phyloP scores from a whole-genome alignment of 1,140 invertebrate genomes.

The Drosophila equinoxialis region DNA sequence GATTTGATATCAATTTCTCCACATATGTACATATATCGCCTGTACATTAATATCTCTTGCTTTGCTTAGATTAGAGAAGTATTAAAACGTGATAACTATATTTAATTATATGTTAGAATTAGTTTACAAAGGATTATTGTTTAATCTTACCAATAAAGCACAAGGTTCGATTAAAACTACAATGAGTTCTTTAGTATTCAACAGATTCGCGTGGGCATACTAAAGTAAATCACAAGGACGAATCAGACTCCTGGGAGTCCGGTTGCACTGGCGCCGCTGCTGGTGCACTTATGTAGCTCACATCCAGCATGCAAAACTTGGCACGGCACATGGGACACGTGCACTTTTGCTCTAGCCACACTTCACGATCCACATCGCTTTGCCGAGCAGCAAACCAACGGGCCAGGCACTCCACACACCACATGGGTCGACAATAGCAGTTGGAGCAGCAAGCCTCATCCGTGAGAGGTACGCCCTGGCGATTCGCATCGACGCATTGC shows the following conservation, averaged over 20 bases:
- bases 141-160: constrained; percentile 70
- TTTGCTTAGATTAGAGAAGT: constrained; percentile 69
- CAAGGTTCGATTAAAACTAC: constrained; percentile 42
- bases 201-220: constrained; percentile 11
- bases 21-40: constrained; percentile 44
- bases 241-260: constrained; percentile 13
- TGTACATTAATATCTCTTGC: constrained; percentile 57
- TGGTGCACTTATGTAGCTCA: constrained; percentile 83
- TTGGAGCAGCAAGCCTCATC: constrained; percentile 83
- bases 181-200: constrained; percentile 31
- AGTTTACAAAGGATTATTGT: constrained; percentile 45
- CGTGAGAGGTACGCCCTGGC: constrained; percentile 62
- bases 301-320: constrained; percentile 93
- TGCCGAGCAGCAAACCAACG: constrained; percentile 95
- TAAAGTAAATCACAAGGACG: constrained; percentile 58
- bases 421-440: constrained; percentile 91
- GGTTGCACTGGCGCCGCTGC: not conserved
- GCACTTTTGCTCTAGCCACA: constrained; percentile 93
- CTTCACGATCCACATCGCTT: constrained; percentile 88
- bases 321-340: constrained; percentile 95
- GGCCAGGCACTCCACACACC: constrained; percentile 93
- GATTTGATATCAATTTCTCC: constrained; percentile 19
- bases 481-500: constrained; percentile 85
- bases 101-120: constrained; percentile 49
- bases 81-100: constrained; percentile 76